A percentile compares a stretch with the other conserved stretches of the same genome.
phyloP scores from a whole-genome alignment of 2,888 invertebrate species.

The Lasioglossum oenotherae region DNA sequence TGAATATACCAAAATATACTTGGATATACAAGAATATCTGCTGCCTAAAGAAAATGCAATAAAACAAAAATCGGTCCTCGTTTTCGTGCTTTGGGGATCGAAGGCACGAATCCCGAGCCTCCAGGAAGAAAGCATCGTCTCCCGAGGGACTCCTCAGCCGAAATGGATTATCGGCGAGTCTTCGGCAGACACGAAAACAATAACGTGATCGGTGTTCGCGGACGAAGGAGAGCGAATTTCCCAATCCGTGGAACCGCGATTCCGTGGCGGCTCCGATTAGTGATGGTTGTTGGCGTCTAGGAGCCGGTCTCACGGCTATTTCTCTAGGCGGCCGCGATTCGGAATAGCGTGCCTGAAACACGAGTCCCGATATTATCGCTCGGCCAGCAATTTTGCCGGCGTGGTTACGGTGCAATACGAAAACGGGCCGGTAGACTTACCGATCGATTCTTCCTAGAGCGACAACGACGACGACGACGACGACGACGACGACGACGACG shows the following conservation, averaged over 20 bases:
- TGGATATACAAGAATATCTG: too few species aligned
- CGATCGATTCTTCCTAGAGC: conserved; percentile 63
- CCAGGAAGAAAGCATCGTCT: background rate
- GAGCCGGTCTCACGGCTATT: conserved; percentile 50
- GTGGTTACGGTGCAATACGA: conserved; percentile 70
- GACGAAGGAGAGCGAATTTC: conserved; percentile 45
- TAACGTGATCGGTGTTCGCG: conserved; percentile 47
- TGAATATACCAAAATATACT: too few species aligned
- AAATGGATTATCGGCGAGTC: background rate
- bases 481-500: conserved; percentile 24
- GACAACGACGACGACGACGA: conserved; percentile 30
- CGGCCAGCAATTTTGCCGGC: conserved; percentile 75
- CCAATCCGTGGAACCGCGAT: conserved; percentile 32
- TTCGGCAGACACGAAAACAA: conserved; percentile 36
- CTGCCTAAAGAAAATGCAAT: too few species aligned
- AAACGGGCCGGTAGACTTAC: conserved; percentile 49
- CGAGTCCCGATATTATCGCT: conserved; percentile 75
- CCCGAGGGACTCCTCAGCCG: background rate
- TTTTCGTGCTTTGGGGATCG: background rate
- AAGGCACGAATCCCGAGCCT: background rate
- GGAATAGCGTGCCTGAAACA: conserved; percentile 75
- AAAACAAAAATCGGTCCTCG: too few species aligned
- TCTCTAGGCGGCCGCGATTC: conserved; percentile 64
- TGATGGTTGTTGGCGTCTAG: conserved; percentile 27
- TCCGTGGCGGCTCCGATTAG: background rate